Evolutionary conservation across 2,113 vertebrate genomes (phyloP).

Genomic region (Rhineura floridana): DNA sequence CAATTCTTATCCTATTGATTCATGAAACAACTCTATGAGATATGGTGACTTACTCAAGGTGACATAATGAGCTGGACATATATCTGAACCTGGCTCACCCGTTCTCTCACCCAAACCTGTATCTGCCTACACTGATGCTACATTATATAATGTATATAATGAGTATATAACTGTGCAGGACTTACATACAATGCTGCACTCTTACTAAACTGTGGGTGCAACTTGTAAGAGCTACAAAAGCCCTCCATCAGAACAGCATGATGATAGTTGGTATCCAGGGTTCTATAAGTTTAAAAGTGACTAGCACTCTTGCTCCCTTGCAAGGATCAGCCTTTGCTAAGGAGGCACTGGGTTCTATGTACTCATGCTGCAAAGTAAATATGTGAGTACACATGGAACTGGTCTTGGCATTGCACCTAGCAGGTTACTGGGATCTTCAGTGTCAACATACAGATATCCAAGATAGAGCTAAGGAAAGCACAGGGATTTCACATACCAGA

Average conservation of each 20-base stretch:
- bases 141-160: neutral
- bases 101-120: neutral
- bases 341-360: neutral
- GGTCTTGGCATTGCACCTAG: neutral
- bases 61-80: neutral
- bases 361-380: neutral
- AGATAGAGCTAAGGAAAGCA: neutral
- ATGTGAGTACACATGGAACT: neutral
- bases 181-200: neutral
- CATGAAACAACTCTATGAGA: neutral
- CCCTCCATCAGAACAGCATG: too few relatives aligned
- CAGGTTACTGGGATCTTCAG: neutral
- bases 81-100: too few relatives aligned
- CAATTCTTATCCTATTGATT: neutral
- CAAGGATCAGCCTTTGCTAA: neutral
- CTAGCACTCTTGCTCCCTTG: neutral
- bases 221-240: neutral
- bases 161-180: too few relatives aligned
- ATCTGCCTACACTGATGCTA: neutral
- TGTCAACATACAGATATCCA: neutral
- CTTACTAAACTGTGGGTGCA: neutral
- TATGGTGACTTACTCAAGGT: neutral
- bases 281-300: neutral
- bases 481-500: neutral
- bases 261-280: neutral